Conservation (phyloP, 2,888 invertebrate genomes). For the Stenotaenia linearis region DNA sequence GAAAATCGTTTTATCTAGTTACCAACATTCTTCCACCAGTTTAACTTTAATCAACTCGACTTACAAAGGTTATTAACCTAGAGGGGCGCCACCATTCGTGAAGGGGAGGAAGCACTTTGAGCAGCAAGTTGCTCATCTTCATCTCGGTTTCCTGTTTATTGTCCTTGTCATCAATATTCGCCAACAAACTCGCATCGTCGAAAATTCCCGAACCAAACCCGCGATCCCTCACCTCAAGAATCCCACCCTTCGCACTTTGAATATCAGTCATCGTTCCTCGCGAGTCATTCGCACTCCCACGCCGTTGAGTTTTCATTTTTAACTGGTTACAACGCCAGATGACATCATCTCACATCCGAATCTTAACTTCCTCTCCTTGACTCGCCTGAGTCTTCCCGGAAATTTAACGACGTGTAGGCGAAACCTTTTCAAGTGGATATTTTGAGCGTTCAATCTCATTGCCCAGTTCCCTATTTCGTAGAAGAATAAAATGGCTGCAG, state of each 20-base stretch:
- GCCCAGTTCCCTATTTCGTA: slow-evolving; percentile 14
- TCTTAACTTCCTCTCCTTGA: background rate
- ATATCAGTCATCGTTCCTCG: too few species aligned
- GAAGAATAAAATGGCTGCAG: background rate
- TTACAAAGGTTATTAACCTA: slow-evolving; percentile 9
- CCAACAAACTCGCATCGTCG: background rate
- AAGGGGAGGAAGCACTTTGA: background rate
- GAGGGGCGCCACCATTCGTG: background rate
- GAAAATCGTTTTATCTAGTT: background rate
- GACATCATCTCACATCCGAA: slow-evolving; percentile 1
- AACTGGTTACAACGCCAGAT: background rate
- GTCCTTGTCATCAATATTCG: slow-evolving; percentile 15
- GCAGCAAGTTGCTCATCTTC: slow-evolving; percentile 13
- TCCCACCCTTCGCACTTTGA: background rate
- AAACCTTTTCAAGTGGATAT: background rate
- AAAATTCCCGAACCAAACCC: background rate
- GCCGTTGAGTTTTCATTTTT: background rate
- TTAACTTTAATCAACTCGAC: slow-evolving; percentile 21
- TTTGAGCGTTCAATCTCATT: background rate
- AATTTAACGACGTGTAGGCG: background rate
- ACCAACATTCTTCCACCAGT: background rate
- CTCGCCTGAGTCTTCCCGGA: slow-evolving; percentile 1
- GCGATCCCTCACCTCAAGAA: background rate
- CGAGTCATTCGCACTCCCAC: background rate
- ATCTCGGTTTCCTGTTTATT: slow-evolving; percentile 14